phyloP scores from a whole-genome alignment of 1,140 invertebrate species.

The Dreissena rostriformis region DNA sequence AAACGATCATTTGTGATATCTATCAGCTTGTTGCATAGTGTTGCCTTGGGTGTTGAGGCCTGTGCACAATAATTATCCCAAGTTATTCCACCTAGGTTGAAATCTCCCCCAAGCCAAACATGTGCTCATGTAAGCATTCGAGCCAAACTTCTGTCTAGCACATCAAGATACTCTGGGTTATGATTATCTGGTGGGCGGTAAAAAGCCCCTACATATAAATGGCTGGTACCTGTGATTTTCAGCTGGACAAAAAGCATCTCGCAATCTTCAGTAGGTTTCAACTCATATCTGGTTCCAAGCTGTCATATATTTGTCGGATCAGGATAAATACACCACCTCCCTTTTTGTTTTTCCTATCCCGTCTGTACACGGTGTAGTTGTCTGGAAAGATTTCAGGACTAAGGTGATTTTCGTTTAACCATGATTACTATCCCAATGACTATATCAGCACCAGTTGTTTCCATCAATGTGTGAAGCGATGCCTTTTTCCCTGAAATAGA shows the following conservation, averaged over 20 bases:
- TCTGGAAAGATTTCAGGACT: too few relatives aligned
- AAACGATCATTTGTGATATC: conserved; percentile 13
- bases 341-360: conserved; percentile 18
- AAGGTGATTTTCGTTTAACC: not conserved
- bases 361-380: conserved; percentile 2
- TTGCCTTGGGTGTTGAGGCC: not conserved
- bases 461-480: too few relatives aligned
- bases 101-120: conserved; percentile 26
- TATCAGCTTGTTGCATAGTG: conserved; percentile 25
- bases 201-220: conserved; percentile 29
- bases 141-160: not conserved
- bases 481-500: too few relatives aligned
- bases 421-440: conserved; percentile 25
- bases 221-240: not conserved
- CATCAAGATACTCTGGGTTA: conserved; percentile 1
- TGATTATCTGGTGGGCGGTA: not conserved
- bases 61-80: not conserved
- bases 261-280: not conserved
- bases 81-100: conserved; percentile 28
- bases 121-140: conserved; percentile 6
- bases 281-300: conserved; percentile 2
- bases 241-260: conserved; percentile 28
- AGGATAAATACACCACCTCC: conserved; percentile 19
- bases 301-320: not conserved
- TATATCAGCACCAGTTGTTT: not conserved